phyloP scores from a whole-genome alignment of 2,888 invertebrate genomes.

The Cerceris rybyensis region DNA sequence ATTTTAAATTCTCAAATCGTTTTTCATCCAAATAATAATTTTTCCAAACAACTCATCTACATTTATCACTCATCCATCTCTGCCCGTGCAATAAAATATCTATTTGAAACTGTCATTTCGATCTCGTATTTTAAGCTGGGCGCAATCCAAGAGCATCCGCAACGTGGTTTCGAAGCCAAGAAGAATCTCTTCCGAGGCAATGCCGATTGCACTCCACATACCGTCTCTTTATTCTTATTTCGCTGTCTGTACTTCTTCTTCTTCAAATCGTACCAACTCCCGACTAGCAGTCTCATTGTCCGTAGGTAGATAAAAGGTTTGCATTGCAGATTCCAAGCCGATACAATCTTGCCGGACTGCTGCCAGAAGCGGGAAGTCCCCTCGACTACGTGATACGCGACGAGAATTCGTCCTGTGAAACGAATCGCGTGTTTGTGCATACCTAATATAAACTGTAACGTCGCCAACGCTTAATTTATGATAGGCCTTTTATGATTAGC shows the following conservation, averaged over 20 bases:
- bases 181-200: slow-evolving; percentile 20
- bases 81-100: too few species aligned
- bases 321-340: slow-evolving; percentile 61
- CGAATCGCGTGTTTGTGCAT: slow-evolving; percentile 24
- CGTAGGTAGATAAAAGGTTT: slow-evolving; percentile 58
- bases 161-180: slow-evolving; percentile 25
- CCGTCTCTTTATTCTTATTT: slow-evolving; percentile 21
- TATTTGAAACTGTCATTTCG: slow-evolving; percentile 43
- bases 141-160: slow-evolving; percentile 35
- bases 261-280: slow-evolving; percentile 46
- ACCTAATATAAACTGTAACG: slow-evolving; percentile 25
- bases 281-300: slow-evolving; percentile 59
- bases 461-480: slow-evolving; percentile 26
- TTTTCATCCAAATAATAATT: not conserved
- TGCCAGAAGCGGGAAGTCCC: slow-evolving; percentile 44
- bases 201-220: slow-evolving; percentile 51
- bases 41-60: not conserved
- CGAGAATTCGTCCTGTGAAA: slow-evolving; percentile 44
- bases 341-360: slow-evolving; percentile 56
- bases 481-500: not conserved
- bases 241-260: slow-evolving; percentile 18
- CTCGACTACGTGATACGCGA: slow-evolving; percentile 40
- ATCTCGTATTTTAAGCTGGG: slow-evolving; percentile 34
- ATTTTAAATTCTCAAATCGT: not conserved
- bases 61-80: not conserved